Evolutionary conservation across 1,140 invertebrate genomes (phyloP).

Genomic region (Dufourea novaeangliae): DNA sequence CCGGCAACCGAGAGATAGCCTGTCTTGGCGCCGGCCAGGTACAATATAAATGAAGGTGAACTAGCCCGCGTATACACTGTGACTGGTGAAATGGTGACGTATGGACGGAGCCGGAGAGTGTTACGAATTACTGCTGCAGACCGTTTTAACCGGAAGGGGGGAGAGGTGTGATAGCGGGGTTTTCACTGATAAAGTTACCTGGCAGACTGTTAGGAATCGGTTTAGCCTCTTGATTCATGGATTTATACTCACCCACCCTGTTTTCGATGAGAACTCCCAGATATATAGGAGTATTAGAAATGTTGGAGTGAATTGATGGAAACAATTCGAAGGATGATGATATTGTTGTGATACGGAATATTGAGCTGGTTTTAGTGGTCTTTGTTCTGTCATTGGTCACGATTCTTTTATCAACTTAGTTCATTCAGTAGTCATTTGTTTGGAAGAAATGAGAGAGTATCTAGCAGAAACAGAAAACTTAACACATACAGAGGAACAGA

Average conservation of each 20-base stretch:
- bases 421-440: no score
- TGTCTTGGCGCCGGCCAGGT: not conserved
- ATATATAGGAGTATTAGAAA: no score
- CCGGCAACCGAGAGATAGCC: not conserved
- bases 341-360: no score
- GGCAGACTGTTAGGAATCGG: not conserved
- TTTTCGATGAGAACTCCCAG: no score
- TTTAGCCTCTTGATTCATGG: not conserved
- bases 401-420: no score
- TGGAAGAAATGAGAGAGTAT: no score
- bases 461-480: no score
- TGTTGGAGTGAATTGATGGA: no score
- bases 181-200: not conserved
- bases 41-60: constrained; percentile 7
- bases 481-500: no score
- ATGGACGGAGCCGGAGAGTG: not conserved
- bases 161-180: not conserved
- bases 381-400: no score
- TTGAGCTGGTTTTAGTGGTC: no score
- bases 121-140: not conserved
- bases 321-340: no score
- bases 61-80: not conserved
- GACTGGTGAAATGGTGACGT: constrained; percentile 4
- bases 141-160: not conserved
- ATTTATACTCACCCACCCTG: not conserved